Evolutionary conservation across 1,140 invertebrate species (phyloP).

Genomic region (Leptonema lineaticorne): DNA sequence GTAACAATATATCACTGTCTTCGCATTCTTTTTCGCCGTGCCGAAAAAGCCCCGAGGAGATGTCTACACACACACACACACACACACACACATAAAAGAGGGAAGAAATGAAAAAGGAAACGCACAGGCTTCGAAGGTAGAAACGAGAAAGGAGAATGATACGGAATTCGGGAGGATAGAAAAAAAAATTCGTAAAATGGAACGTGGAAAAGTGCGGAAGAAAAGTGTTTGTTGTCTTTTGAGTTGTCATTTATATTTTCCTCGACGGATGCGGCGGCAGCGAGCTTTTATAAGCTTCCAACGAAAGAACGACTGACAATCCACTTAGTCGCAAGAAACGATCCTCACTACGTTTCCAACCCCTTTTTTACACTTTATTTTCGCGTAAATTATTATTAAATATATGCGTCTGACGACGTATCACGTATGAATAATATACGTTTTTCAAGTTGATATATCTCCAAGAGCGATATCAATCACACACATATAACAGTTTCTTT

Average conservation of each 20-base stretch:
- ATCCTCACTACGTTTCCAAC: too few relatives aligned
- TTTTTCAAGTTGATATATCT: too few relatives aligned
- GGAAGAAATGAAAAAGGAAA: too few relatives aligned
- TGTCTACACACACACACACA: background rate
- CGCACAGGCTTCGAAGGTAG: too few relatives aligned
- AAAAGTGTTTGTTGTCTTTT: conserved; percentile 41
- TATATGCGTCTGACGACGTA: background rate
- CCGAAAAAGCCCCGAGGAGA: conserved; percentile 18
- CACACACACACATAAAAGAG: too few relatives aligned
- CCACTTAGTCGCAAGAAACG: conserved; percentile 32
- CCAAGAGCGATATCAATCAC: too few relatives aligned
- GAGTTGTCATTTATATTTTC: conserved; percentile 41
- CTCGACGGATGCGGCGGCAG: conserved; percentile 22
- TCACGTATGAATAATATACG: background rate
- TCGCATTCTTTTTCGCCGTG: conserved; percentile 36
- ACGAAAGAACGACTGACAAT: conserved; percentile 32
- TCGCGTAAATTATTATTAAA: conserved; percentile 20
- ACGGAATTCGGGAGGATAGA: background rate
- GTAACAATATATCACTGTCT: conserved; percentile 41
- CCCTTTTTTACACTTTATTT: too few relatives aligned
- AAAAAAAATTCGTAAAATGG: too few relatives aligned
- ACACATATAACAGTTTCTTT: too few relatives aligned
- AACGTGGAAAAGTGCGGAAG: background rate
- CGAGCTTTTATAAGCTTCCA: conserved; percentile 29
- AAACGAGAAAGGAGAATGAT: background rate